Evolutionary conservation across 2,888 invertebrate genomes (phyloP), one percentile per base, ranked within the genome.

Genomic region (Metalampra italica): DNA sequence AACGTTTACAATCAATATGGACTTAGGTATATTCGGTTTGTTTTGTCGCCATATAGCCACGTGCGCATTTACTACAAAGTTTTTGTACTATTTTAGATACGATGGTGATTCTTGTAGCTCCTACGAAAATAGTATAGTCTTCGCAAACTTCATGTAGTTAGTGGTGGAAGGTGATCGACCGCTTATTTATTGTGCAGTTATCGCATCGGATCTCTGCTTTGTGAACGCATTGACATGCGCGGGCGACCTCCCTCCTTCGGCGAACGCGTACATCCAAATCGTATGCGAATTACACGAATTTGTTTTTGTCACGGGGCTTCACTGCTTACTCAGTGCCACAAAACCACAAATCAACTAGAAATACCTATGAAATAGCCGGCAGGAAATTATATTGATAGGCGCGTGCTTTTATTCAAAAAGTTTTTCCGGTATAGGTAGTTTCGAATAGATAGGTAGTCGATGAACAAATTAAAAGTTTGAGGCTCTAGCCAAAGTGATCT

Each of bases 191-290:
- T 82, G 81, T 82, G 69, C 64, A 68, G 68, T 75, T 87, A 88
- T 88, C 87, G 78, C 64, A 67, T 80, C 80, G 82, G 79, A 87
- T 88, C 87, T 86, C 57, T 65, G 68, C 81, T 86, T 86, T 84
- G 82, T 78, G 60, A 60, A 56, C 75, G 67, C 76, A 85, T 88
- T 86, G 75, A 67, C 66, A 88, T 88, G 82, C 87, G 67, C 59
- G 61, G 60, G 61, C 61, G 60, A 64, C 62, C 56, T 60, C 64
- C 62, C 56, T 60, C 64, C 68, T 84, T 85, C 85, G 76, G 29
- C 74, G 85, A 84, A 86, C 79, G 72, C n/a, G n/a, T n/a, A n/a
- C n/a, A 66, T 73, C 84, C 67, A 82, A 86, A 84, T 75, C 72
- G 67, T 76, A 80, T 75, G 75, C 72, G 78, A 75, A 73, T 75